Percentiles rank a stretch among this genome's conserved stretches.
phyloP scores from a whole-genome alignment of 2,888 invertebrate species.

The Sthenelais limicola region DNA sequence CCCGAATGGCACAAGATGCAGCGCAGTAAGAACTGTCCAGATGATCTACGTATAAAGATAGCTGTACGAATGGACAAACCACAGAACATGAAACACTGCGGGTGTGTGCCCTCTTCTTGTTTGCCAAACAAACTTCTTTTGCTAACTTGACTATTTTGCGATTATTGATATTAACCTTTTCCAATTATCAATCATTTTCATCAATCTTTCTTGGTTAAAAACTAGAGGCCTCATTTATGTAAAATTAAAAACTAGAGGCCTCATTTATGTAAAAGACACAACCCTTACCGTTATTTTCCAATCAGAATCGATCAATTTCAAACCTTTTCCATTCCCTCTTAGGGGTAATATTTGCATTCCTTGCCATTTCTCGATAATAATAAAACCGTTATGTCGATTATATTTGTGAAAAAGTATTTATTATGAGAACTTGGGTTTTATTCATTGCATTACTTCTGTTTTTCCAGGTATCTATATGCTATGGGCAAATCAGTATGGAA shows the following conservation, averaged over 20 bases:
- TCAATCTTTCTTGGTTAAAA: too few species aligned
- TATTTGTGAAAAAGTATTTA: too few species aligned
- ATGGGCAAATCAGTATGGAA: constrained; percentile 95
- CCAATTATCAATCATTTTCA: not conserved
- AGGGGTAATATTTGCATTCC: not conserved
- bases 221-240: too few species aligned
- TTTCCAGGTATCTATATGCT: constrained; percentile 73
- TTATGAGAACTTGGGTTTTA: too few species aligned
- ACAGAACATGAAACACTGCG: constrained; percentile 99
- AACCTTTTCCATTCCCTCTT: not conserved
- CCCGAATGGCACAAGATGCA: constrained; percentile 98
- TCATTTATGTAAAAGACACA: too few species aligned
- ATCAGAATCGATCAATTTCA: too few species aligned
- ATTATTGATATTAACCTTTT: not conserved
- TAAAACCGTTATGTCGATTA: too few species aligned
- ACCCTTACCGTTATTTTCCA: too few species aligned
- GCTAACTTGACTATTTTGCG: not conserved
- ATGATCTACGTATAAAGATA: constrained; percentile 96
- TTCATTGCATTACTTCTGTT: too few species aligned
- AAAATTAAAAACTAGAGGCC: too few species aligned
- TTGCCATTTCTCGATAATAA: not conserved
- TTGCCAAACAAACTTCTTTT: not conserved
- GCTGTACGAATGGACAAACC: constrained; percentile 99
- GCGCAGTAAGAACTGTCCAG: constrained; percentile 89
- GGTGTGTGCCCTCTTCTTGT: constrained; percentile 75